Conservation (phyloP, 2,113 vertebrate species). For the Cyanocitta stelleri region DNA sequence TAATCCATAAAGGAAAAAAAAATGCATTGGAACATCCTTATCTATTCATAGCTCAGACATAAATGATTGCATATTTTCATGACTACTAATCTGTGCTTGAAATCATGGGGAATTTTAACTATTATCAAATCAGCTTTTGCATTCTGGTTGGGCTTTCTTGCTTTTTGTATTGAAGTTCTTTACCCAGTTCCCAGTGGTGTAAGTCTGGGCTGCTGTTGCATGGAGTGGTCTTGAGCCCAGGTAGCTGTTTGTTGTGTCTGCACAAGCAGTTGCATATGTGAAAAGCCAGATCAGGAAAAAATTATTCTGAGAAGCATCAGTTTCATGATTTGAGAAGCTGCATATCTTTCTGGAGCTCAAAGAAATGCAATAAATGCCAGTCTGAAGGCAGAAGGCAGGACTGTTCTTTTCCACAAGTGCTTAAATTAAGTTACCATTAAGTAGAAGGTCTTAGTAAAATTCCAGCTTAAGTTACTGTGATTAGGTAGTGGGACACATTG, state of each 20-base stretch:
- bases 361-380: background rate
- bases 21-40: background rate
- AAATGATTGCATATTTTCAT: background rate
- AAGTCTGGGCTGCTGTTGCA: background rate
- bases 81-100: background rate
- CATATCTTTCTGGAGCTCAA: background rate
- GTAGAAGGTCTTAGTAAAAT: background rate
- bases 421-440: background rate
- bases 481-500: background rate
- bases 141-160: background rate
- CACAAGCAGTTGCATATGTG: background rate
- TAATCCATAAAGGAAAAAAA: background rate
- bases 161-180: background rate
- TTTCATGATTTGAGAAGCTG: background rate
- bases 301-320: background rate
- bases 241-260: background rate
- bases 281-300: background rate
- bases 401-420: background rate
- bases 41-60: background rate
- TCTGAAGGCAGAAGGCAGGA: background rate
- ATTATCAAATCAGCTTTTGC: background rate
- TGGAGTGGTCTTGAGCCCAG: background rate
- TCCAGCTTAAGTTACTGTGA: background rate
- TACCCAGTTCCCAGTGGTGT: accelerated
- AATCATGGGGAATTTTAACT: background rate